A percentile compares a stretch with the other conserved stretches of the same genome.
phyloP scores from a whole-genome alignment of 1,140 invertebrate species.

The Drosophila sproati region DNA sequence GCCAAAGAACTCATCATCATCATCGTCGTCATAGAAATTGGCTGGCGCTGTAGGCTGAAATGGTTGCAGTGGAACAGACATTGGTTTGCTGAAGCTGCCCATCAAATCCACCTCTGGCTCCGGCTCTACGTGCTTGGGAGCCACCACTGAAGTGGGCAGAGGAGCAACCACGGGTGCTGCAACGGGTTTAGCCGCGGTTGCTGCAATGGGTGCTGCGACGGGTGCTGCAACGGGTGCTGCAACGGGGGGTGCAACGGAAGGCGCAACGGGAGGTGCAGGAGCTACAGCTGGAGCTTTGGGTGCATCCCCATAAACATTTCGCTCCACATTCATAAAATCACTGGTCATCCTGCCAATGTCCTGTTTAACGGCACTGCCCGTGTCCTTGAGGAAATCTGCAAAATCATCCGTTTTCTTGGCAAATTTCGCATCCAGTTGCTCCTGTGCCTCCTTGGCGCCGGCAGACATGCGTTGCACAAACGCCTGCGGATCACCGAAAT shows the following conservation, averaged over 20 bases:
- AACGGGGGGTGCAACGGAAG: conserved; percentile 8
- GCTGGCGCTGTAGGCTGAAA: conserved; percentile 55
- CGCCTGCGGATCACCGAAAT: conserved; percentile 72
- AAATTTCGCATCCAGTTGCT: conserved; percentile 75
- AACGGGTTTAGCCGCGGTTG: conserved; percentile 13
- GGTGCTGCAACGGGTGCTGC: conserved; percentile 2
- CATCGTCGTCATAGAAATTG: conserved; percentile 58
- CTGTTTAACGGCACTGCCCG: conserved; percentile 54
- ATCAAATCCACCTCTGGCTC: conserved; percentile 54
- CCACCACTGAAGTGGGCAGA: conserved; percentile 4
- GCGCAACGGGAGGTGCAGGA: conserved; percentile 3
- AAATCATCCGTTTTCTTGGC: conserved; percentile 65
- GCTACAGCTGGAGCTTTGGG: conserved; percentile 9
- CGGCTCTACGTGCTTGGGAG: conserved; percentile 6
- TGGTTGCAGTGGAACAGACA: conserved; percentile 39
- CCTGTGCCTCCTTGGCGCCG: conserved; percentile 74
- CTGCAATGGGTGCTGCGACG: neutral
- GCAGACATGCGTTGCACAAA: conserved; percentile 79
- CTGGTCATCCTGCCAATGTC: conserved; percentile 57
- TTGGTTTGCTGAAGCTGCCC: conserved; percentile 62
- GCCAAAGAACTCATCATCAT: conserved; percentile 53
- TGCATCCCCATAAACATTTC: conserved; percentile 50
- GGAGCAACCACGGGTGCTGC: neutral
- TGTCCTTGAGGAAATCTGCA: conserved; percentile 62
- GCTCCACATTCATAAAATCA: conserved; percentile 80